Evolutionary conservation across 2,888 invertebrate genomes (phyloP), one percentile per base, ranked within the genome.

Genomic region (Lithophane ornitopus): DNA sequence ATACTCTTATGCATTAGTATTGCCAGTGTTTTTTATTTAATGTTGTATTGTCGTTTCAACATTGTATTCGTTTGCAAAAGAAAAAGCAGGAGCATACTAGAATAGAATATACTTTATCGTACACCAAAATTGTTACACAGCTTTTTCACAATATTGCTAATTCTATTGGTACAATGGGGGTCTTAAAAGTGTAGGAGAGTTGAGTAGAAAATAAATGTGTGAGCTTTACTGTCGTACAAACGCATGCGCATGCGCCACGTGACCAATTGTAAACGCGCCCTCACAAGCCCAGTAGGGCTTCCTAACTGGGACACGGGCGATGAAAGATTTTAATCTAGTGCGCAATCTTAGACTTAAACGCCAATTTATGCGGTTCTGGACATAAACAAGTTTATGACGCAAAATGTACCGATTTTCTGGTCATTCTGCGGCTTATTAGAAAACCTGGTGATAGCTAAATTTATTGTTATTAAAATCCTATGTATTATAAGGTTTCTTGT

Each of bases 301-400:
- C 65, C 70, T 78, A 84, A 79, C 77, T 85, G 69, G 82, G 78
- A 66, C 81, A 78, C 67, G 70, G 67, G 78, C 82, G 80, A 87
- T 78, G 86, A 78, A 85, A 87, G 82, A 86, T 85, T 84, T 78
- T 84, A 86, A 87, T 87, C 87, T 84, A 66, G 77, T 71, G 58
- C 76, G 75, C 80, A 85, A 85, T 87, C 86, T 87, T 54, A 70
- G 71, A 73, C 58, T 84, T 83, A 80, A 86, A 79, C 49, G 81
- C 82, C 87, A 82, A 87, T 87, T 87, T 86, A 87, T 87, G 79
- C 80, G 76, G 59, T 52, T 77, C 81, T 74, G 28, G 70, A 78
- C 80, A 77, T 85, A 81, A 82, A 82, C 74, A 76, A 76, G 84
- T 84, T 85, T 86, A 86, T 80, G 73, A 79, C 73, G 70, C 39